Percentiles rank a stretch among this genome's conserved stretches.
phyloP scores from a whole-genome alignment of 2,113 vertebrate genomes.

The Amphilophus citrinellus region DNA sequence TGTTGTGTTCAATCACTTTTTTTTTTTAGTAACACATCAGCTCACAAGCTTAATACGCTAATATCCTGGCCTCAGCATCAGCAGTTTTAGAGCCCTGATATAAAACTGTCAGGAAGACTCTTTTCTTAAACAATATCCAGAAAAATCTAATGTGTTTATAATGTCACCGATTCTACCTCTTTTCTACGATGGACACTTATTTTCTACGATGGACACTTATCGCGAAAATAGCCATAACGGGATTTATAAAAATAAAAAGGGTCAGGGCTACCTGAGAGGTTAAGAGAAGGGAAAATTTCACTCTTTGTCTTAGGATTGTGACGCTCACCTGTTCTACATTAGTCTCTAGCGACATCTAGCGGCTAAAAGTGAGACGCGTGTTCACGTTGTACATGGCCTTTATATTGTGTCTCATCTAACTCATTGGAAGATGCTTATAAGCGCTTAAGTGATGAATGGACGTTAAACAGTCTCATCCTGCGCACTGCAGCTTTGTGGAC shows the following conservation, averaged over 20 bases:
- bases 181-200: background rate
- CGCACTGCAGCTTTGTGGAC: background rate
- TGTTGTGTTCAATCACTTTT: background rate
- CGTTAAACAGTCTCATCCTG: background rate
- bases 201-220: background rate
- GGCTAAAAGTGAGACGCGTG: background rate
- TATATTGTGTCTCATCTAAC: background rate
- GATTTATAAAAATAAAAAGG: background rate
- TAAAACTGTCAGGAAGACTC: background rate
- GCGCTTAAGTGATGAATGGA: background rate
- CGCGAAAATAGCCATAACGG: background rate
- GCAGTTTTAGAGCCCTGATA: too few relatives aligned
- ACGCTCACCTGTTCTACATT: background rate
- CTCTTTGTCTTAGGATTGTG: background rate
- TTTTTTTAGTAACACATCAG: too few relatives aligned
- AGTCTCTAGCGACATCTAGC: slow-evolving; percentile 54
- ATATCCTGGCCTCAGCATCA: too few relatives aligned
- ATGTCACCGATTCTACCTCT: background rate
- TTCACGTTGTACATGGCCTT: background rate
- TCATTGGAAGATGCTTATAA: background rate
- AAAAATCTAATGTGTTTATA: too few relatives aligned
- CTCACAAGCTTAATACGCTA: too few relatives aligned
- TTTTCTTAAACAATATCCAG: background rate
- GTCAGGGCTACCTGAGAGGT: background rate
- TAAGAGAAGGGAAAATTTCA: background rate